phyloP scores from a whole-genome alignment of 2,113 vertebrate genomes.

The Machaerirhynchus nigripectus region DNA sequence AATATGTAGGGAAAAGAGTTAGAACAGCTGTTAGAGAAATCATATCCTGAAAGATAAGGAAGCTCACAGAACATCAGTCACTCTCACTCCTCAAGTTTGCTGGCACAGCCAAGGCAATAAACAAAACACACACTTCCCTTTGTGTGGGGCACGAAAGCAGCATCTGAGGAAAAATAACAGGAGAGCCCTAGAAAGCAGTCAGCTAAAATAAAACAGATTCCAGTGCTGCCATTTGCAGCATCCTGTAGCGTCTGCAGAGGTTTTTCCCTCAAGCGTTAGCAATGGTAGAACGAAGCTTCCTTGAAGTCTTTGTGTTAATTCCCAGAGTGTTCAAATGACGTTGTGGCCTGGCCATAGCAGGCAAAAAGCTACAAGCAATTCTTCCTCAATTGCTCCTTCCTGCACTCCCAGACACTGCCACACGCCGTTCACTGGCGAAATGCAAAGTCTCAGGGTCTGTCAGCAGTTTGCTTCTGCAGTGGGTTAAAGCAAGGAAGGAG shows the following conservation, averaged over 20 bases:
- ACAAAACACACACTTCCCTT: constrained; percentile 6
- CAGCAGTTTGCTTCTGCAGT: not conserved
- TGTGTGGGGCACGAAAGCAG: constrained; percentile 19
- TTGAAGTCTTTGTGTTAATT: not conserved
- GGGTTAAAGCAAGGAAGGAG: not conserved
- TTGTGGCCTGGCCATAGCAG: not conserved
- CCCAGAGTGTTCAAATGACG: not conserved
- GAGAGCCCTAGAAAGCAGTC: not conserved
- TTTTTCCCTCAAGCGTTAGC: not conserved
- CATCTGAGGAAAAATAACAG: constrained; percentile 4
- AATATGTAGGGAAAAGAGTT: not conserved
- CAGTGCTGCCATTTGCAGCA: constrained; percentile 4
- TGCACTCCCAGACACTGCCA: not conserved
- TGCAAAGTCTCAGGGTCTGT: not conserved
- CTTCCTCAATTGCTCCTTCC: not conserved
- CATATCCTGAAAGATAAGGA: constrained; percentile 15
- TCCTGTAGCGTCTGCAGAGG: constrained; percentile 4
- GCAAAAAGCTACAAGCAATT: not conserved
- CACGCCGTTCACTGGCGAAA: not conserved
- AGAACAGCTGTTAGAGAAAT: constrained; percentile 41
- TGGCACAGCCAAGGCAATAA: constrained; percentile 35
- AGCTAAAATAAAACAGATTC: constrained; percentile 38
- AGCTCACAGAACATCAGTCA: constrained; percentile 43
- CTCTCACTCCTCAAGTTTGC: constrained; percentile 20
- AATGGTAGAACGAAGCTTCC: not conserved